These are phyloP conservation scores for Poeciliopsis retropinna DNA, from an alignment of 2,113 vertebrate genomes.

Conservation along the genomic window DNA sequence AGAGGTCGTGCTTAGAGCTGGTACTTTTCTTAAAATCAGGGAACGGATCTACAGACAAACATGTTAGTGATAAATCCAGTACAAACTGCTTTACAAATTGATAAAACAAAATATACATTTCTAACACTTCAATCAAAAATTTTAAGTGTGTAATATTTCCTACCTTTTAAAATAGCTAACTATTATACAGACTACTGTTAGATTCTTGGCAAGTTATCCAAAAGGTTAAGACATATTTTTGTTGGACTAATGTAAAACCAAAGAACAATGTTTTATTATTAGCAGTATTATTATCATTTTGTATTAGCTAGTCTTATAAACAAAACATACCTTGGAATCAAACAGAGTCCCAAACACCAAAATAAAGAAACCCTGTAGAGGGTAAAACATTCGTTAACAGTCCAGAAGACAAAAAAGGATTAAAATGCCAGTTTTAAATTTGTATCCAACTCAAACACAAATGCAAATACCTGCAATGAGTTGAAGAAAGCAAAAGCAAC, in stretches of 20 bases:
- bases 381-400: not conserved
- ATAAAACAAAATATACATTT: no score
- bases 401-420: not conserved
- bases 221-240: not conserved
- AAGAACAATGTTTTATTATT: not conserved
- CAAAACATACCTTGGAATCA: slow-evolving; percentile 65
- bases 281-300: not conserved
- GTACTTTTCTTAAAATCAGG: slow-evolving; percentile 19
- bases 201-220: no score
- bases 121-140: no score
- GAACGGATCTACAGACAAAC: slow-evolving; percentile 54
- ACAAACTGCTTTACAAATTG: not conserved
- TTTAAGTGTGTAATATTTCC: no score
- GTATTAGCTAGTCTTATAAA: not conserved
- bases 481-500: slow-evolving; percentile 86
- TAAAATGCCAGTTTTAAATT: not conserved
- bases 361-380: slow-evolving; percentile 83
- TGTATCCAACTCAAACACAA: not conserved
- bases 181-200: no score
- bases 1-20: slow-evolving; percentile 11
- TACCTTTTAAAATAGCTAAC: no score
- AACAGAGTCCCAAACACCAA: slow-evolving; percentile 80
- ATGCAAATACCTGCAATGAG: slow-evolving; percentile 83
- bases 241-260: not conserved
- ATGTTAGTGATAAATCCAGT: not conserved